Evolutionary conservation across 2,888 invertebrate species (phyloP).

Genomic region (Noctuana brunneofusca): DNA sequence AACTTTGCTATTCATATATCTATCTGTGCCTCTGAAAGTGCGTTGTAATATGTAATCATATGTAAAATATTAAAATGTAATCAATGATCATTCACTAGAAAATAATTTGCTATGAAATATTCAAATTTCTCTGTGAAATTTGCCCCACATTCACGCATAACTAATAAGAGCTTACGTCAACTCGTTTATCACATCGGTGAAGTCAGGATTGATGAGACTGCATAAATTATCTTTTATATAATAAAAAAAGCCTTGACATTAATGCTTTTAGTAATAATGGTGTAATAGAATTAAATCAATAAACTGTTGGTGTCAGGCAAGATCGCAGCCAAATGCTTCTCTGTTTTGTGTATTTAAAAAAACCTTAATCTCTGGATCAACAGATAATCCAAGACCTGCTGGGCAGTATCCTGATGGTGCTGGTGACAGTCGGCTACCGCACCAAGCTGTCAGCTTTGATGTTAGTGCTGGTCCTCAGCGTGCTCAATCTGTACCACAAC

Average conservation of each 20-base stretch:
- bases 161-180: neutral
- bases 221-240: neutral
- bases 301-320: too few relatives aligned
- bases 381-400: constrained; percentile 96
- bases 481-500: constrained; percentile 98
- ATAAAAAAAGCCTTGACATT: too few relatives aligned
- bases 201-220: too few relatives aligned
- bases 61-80: neutral
- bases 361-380: constrained; percentile 38
- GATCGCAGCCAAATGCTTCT: neutral
- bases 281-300: too few relatives aligned
- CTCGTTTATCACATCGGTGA: too few relatives aligned
- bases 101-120: constrained; percentile 9
- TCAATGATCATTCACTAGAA: constrained; percentile 18
- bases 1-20: too few relatives aligned
- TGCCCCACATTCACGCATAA: neutral
- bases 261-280: too few relatives aligned
- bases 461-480: constrained; percentile 93
- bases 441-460: constrained; percentile 98
- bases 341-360: neutral
- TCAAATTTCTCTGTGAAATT: neutral
- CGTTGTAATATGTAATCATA: too few relatives aligned
- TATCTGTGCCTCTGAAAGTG: too few relatives aligned
- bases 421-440: constrained; percentile 98
- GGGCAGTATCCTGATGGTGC: constrained; percentile 96